Base-by-base conservation (phyloP, 2,113 vertebrate species). In the Syngnathus scovelli region DNA sequence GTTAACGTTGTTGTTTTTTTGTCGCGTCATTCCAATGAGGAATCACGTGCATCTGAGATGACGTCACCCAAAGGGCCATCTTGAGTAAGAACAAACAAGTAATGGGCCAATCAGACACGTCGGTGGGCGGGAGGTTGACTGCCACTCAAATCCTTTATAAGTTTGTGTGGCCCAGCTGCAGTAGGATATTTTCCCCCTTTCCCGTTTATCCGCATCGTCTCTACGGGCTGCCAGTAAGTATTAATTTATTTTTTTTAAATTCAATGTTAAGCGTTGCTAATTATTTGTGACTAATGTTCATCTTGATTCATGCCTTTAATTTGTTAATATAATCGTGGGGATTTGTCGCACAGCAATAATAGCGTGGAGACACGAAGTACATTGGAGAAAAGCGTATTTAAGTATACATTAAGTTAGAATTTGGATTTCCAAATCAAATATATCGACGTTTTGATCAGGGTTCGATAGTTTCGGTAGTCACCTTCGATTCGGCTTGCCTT, bases 91-190 rank as follows among this genome's bases (percentile, higher is more conserved):
- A 67, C 55, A 81, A 70, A 70, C 78, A 81, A 37, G 33, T 0
- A 54, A 9, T 23, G 5, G 70, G 27, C 91, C 89, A 91, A 92
- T 92, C 48, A 80, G 80, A 79, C 60, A 27, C 67, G 76, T 21
- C 39, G 51, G 39, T 46, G 66, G 72, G 68, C 10, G 0, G 78
- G 16, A 0, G 0, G 1, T 37, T 19, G 1, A 43, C 33, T 5
- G 46, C 68, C 43, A 0, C 11, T 36, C 21, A 10, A 48, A 44
- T 66, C 70, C 81, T 79, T 78, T 90, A 91, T 90, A 91, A 88
- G 77, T 81, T 76, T 48, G 74, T 46, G 46, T 71, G 16, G 4
- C 33, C 19, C 13, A 0, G 0, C 5, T 0, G 1, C 0, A 10
- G 1, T 0, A 6, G 0, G 0, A 21, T 19, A 67, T 65, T 77